Conservation (phyloP, 2,797 vertebrate species). For the Coregonus ussuriensis region DNA sequence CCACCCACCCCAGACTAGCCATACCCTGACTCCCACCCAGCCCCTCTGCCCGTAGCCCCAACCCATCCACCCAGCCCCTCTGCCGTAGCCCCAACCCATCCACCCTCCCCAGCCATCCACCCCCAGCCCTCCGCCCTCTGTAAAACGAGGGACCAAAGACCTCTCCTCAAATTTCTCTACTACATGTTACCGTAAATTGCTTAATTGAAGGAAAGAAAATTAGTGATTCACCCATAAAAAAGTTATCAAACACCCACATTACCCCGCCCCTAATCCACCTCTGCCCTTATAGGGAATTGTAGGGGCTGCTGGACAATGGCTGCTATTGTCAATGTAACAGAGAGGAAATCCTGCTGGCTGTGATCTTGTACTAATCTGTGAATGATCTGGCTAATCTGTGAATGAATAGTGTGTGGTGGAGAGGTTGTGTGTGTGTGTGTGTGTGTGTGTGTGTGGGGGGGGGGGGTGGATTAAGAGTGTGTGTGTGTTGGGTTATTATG, state of each 20-base stretch:
- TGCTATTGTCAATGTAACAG: conserved; percentile 40
- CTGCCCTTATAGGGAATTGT: background rate
- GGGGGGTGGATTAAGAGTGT: no score
- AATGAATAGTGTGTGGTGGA: conserved; percentile 53
- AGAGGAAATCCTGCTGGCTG: conserved; percentile 55
- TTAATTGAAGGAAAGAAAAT: conserved; percentile 3
- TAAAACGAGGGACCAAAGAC: background rate
- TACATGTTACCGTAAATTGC: conserved; percentile 29
- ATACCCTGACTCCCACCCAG: background rate
- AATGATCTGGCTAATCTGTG: conserved; percentile 39
- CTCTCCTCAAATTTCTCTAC: conserved; percentile 34
- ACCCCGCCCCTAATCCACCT: background rate
- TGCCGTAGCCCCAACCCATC: conserved; percentile 20
- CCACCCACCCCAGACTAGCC: conserved; percentile 37
- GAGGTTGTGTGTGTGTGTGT: background rate
- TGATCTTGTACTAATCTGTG: conserved; percentile 57
- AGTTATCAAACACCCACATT: background rate
- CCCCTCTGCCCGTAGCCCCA: conserved; percentile 22
- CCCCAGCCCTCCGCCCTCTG: background rate
- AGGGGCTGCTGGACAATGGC: conserved; percentile 40
- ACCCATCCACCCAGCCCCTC: conserved; percentile 10
- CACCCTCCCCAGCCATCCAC: no score
- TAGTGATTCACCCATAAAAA: background rate
- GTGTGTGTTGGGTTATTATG: background rate
- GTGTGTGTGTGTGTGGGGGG: no score